Percentiles rank a stretch among this genome's conserved stretches.
These are phyloP conservation scores for Bombus cullumanus DNA, from an alignment of 1,140 invertebrate genomes.

Conservation along the genomic window DNA sequence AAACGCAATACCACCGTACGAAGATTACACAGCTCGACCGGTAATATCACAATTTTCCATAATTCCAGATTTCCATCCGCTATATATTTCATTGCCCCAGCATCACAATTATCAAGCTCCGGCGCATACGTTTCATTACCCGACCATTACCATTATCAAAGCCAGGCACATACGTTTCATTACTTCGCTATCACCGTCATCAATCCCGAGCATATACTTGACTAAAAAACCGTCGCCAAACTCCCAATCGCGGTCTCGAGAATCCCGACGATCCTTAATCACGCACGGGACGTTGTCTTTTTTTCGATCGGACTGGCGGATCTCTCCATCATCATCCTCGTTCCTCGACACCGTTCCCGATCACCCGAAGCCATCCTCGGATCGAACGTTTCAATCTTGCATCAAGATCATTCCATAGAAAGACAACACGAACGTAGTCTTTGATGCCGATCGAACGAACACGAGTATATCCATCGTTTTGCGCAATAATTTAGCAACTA, in stretches of 20 bases:
- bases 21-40: not conserved
- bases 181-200: not conserved
- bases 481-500: not conserved
- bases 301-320: not conserved
- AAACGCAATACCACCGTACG: not conserved
- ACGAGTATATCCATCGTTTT: not conserved
- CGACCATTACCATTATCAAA: not conserved
- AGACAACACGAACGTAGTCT: not conserved
- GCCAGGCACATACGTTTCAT: not conserved
- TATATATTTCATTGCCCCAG: not conserved
- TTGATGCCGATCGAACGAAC: not conserved
- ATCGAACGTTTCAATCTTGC: slow-evolving; percentile 34
- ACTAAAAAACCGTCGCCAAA: not conserved
- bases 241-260: not conserved
- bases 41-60: slow-evolving; percentile 19
- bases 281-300: not conserved
- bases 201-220: not conserved
- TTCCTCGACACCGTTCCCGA: not conserved
- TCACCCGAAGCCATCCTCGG: not conserved
- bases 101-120: not conserved
- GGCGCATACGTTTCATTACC: not conserved
- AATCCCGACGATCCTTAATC: not conserved
- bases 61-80: not conserved
- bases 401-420: no score
- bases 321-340: not conserved